Evolutionary conservation across 2,888 invertebrate species (phyloP).

Genomic region (Cecidostiba fungosa): DNA sequence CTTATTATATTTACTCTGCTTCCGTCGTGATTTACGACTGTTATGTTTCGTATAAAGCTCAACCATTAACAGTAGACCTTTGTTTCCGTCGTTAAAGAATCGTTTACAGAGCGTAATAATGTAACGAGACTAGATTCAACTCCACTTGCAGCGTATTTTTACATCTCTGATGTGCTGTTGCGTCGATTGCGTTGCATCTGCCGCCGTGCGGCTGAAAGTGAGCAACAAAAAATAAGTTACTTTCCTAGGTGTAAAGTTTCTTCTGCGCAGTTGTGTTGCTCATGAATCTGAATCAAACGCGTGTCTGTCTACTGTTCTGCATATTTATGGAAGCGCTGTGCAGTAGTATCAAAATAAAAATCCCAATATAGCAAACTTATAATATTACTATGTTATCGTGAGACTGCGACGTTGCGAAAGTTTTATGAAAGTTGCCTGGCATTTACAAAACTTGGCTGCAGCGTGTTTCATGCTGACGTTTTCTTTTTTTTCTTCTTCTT

Average conservation of each 20-base stretch:
- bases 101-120: not conserved
- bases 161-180: too few relatives aligned
- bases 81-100: too few relatives aligned
- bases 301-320: not conserved
- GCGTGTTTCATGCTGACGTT: not conserved
- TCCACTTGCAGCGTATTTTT: too few relatives aligned
- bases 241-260: too few relatives aligned
- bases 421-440: not conserved
- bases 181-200: too few relatives aligned
- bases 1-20: not conserved
- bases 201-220: too few relatives aligned
- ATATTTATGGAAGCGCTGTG: not conserved
- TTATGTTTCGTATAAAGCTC: not conserved
- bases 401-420: not conserved
- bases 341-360: not conserved
- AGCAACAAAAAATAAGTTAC: too few relatives aligned
- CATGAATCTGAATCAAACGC: not conserved
- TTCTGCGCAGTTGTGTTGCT: too few relatives aligned
- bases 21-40: not conserved
- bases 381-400: not conserved
- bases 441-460: not conserved
- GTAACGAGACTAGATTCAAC: too few relatives aligned
- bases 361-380: conserved; percentile 3
- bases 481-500: not conserved
- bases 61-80: too few relatives aligned